Percentiles rank a stretch among this genome's conserved stretches.
These are phyloP conservation scores for Ciconia nigra DNA, from an alignment of 2,797 vertebrate species.

Conservation along the genomic window DNA sequence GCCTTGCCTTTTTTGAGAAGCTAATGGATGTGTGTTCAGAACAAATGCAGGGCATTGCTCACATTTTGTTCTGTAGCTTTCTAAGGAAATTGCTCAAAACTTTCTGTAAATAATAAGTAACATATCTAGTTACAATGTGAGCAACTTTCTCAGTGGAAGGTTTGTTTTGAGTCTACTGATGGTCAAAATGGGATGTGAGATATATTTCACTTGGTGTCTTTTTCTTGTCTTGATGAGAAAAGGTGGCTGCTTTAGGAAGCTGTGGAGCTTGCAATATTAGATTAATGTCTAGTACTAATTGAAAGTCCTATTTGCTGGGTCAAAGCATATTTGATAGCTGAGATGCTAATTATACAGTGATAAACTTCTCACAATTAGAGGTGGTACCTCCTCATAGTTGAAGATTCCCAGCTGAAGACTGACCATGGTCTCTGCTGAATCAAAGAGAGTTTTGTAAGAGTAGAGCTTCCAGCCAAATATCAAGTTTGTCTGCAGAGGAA, in stretches of 20 bases:
- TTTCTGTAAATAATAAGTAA: neutral
- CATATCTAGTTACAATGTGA: neutral
- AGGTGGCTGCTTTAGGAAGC: neutral
- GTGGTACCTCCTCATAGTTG: constrained; percentile 91
- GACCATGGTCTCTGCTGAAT: constrained; percentile 88
- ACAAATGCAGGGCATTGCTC: neutral
- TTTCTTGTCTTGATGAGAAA: neutral
- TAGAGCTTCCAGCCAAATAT: constrained; percentile 93
- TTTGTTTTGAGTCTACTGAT: neutral
- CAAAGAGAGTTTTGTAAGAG: constrained; percentile 90
- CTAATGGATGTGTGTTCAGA: neutral
- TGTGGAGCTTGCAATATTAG: neutral
- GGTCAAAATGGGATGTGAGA: neutral
- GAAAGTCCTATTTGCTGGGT: neutral
- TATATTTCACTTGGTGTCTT: neutral
- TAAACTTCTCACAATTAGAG: neutral
- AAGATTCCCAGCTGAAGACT: constrained; percentile 95
- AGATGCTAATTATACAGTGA: neutral
- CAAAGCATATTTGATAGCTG: neutral
- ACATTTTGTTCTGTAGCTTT: neutral
- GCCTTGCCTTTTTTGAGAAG: neutral
- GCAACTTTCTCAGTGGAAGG: neutral
- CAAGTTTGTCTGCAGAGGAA: constrained; percentile 84
- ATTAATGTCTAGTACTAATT: neutral
- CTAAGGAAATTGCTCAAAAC: neutral